Percentiles rank a stretch among this genome's conserved stretches.
These are phyloP conservation scores for Pterostichus madidus DNA, from an alignment of 2,888 invertebrate species.

Conservation along the genomic window DNA sequence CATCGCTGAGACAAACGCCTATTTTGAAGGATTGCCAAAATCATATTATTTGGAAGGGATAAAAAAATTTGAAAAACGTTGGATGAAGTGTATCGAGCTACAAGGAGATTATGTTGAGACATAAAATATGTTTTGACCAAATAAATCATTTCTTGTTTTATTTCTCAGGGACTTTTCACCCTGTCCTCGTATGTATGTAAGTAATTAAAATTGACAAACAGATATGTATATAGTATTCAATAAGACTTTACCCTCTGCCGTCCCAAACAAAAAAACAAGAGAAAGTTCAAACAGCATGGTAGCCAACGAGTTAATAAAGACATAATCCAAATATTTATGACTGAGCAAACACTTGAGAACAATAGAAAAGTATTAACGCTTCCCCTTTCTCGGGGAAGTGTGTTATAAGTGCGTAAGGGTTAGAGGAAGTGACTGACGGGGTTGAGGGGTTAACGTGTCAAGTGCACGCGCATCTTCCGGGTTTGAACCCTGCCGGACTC, in stretches of 20 bases:
- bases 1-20: no score
- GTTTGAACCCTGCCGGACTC: conserved; percentile 66
- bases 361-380: background rate
- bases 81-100: no score
- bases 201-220: no score
- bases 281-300: background rate
- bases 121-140: no score
- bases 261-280: background rate
- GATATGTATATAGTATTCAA: background rate
- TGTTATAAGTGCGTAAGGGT: conserved; percentile 6
- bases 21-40: no score
- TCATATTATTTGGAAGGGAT: no score
- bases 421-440: background rate
- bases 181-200: no score
- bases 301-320: background rate
- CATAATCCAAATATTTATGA: conserved; percentile 30
- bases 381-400: background rate
- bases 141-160: no score
- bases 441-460: conserved; percentile 71
- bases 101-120: no score
- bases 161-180: no score
- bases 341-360: conserved; percentile 1
- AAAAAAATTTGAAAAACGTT: no score
- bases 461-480: conserved; percentile 74
- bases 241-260: background rate